A percentile compares a stretch with the other conserved stretches of the same genome.
phyloP scores from a whole-genome alignment of 2,113 vertebrate genomes.

The Ploceus nigricollis region DNA sequence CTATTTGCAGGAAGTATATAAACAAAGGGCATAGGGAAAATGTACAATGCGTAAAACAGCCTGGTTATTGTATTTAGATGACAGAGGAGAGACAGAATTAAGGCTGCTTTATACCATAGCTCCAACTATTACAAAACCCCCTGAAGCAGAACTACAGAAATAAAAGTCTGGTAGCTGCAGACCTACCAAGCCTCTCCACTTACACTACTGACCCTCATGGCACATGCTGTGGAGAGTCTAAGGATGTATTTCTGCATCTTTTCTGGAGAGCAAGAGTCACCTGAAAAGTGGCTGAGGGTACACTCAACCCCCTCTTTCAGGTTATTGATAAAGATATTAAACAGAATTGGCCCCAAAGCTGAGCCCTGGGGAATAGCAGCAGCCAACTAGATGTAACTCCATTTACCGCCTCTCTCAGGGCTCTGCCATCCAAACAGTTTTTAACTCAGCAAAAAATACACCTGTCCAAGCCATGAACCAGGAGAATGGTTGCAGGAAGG shows the following conservation, averaged over 20 bases:
- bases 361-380: rapidly evolving
- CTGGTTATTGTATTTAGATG: background rate
- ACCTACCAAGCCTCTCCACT: background rate
- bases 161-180: background rate
- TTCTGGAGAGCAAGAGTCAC: background rate
- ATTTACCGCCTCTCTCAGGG: background rate
- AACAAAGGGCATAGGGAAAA: background rate
- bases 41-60: background rate
- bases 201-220: background rate
- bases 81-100: background rate
- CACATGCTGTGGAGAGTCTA: background rate
- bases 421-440: background rate
- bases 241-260: background rate
- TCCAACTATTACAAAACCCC: background rate
- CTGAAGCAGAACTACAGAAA: background rate
- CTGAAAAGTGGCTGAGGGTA: background rate
- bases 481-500: background rate
- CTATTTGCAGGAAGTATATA: background rate
- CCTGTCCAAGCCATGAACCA: background rate
- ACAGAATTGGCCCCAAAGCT: background rate
- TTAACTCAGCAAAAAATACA: background rate
- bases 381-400: background rate
- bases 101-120: background rate
- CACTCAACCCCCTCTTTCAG: background rate
- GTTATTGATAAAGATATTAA: background rate